Evolutionary conservation across 2,797 vertebrate species (phyloP), one percentile per base, ranked within the genome.

Genomic region (Sebastes umbrosus): DNA sequence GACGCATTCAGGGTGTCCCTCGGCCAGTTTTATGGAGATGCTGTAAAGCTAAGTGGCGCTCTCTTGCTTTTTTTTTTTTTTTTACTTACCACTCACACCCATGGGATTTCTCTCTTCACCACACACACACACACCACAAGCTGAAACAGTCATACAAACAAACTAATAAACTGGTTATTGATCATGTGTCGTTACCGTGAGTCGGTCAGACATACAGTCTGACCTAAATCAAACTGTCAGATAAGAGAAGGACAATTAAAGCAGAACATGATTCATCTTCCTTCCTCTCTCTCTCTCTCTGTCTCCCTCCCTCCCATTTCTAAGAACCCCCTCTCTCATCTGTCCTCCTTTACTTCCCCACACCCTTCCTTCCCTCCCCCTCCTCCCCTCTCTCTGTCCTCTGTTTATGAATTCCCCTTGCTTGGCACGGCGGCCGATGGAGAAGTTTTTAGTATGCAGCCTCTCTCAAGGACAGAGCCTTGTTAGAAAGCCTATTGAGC

Each of bases 381-480:
- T n/a, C 67, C 84, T 81, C 64, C 46, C 39, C 69, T 54, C 79
- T 32, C 84, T 87, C 88, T 80, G 88, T 92, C 92, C 94, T 94
- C 92, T 94, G 83, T 92, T 96, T 95, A 96, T 94, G 94, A 96
- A 97, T 96, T 97, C 96, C 94, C 88, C 93, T 96, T 93, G 94
- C 91, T 93, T 71, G 87, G 91, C 89, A 54, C 73, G 76, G 79
- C 75, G 73, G 93, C 93, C 84, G 84, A 79, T 87, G 90, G 93
- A 94, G 92, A 95, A 94, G 94, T 96, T 95, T 95, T 96, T 95
- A 96, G 95, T 94, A 95, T 96, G 95, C 96, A 93, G 90, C 94
- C 90, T 95, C 90, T 91, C 93, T 97, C 96, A 97, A 97, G 96
- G 96, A 96, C 95, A 59, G 86, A 92, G 92, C 90, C 91, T 94